These are phyloP conservation scores for Melanerpes formicivorus DNA, from an alignment of 2,113 vertebrate species.

Conservation along the genomic window DNA sequence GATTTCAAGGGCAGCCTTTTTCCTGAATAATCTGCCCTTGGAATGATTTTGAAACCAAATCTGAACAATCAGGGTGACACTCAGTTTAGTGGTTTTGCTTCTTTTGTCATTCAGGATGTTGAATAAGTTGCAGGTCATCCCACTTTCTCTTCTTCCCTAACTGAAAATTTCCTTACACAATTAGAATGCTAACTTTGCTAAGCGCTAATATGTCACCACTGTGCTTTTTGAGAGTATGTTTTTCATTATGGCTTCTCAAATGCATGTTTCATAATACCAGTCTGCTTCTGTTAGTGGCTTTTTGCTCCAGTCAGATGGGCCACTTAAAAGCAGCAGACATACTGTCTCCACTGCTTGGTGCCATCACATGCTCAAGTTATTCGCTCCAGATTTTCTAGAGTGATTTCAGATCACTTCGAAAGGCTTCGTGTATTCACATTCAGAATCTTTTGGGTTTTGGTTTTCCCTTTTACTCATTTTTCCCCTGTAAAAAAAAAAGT, in stretches of 20 bases:
- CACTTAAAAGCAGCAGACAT: neutral
- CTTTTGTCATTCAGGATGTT: neutral
- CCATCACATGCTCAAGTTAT: neutral
- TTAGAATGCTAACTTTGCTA: slow-evolving; percentile 1
- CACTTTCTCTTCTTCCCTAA: neutral
- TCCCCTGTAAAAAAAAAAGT: neutral
- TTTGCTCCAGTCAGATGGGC: slow-evolving; percentile 25
- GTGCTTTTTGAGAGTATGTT: slow-evolving; percentile 25
- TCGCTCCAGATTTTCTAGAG: slow-evolving; percentile 11
- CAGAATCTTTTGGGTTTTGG: neutral
- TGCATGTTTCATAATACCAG: neutral
- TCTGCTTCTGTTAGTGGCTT: neutral
- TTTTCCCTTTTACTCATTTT: neutral
- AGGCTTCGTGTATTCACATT: neutral
- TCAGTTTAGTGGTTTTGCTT: neutral
- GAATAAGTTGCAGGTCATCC: neutral
- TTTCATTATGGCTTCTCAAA: slow-evolving; percentile 41
- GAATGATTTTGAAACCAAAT: neutral
- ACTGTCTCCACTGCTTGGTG: neutral
- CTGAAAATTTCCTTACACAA: neutral
- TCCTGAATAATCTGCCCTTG: neutral
- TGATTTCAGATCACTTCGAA: neutral
- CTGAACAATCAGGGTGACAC: neutral
- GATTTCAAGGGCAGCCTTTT: neutral
- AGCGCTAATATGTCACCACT: neutral